Conservation (phyloP, 2,888 invertebrate genomes). For the Beris morrisii region DNA sequence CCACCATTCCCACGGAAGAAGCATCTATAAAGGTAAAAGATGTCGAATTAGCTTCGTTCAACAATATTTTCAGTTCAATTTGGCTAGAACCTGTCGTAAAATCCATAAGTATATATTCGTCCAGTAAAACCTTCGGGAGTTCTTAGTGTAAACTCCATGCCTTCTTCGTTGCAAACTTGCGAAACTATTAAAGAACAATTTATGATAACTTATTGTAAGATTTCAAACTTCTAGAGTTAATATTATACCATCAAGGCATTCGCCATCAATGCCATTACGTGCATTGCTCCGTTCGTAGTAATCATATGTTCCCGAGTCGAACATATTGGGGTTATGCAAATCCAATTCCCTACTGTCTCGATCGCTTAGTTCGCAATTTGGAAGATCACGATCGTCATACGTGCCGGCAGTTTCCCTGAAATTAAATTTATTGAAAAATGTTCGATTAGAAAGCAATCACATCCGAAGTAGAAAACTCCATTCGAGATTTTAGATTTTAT, state of each 20-base stretch:
- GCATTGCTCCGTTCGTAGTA: slow-evolving; percentile 80
- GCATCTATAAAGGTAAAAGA: slow-evolving; percentile 59
- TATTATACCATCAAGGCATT: slow-evolving; percentile 80
- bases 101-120: slow-evolving; percentile 88
- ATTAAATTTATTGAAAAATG: slow-evolving; percentile 32
- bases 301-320: slow-evolving; percentile 83
- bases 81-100: slow-evolving; percentile 67
- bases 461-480: no score
- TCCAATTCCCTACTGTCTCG: slow-evolving; percentile 82
- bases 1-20: slow-evolving; percentile 91
- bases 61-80: neutral
- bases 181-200: slow-evolving; percentile 63
- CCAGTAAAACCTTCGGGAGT: slow-evolving; percentile 89
- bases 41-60: slow-evolving; percentile 5
- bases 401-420: slow-evolving; percentile 61
- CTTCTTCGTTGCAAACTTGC: slow-evolving; percentile 90
- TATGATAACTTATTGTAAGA: neutral
- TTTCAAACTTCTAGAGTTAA: neutral
- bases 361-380: slow-evolving; percentile 87
- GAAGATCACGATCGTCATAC: slow-evolving; percentile 62
- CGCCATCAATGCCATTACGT: slow-evolving; percentile 68
- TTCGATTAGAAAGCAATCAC: neutral
- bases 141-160: slow-evolving; percentile 88
- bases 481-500: neutral
- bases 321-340: slow-evolving; percentile 80